A percentile compares a stretch with the other conserved stretches of the same genome.
Conservation (phyloP, 2,888 invertebrate species). For the Harmothoe impar region DNA sequence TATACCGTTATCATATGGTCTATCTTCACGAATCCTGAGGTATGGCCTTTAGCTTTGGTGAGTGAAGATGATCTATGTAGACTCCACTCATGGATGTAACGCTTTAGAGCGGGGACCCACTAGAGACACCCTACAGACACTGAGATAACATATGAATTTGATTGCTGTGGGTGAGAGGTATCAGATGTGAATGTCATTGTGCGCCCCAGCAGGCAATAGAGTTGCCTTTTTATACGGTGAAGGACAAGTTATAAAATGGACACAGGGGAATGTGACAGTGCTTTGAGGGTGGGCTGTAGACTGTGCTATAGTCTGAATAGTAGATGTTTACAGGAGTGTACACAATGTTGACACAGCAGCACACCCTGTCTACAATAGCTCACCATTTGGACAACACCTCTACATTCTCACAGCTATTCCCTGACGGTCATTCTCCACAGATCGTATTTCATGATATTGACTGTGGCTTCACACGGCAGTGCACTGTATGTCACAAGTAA, state of each 20-base stretch:
- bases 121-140: too few species aligned
- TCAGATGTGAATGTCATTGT: too few species aligned
- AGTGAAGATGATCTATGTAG: too few species aligned
- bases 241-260: background rate
- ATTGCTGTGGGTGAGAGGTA: too few species aligned
- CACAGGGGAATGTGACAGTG: background rate
- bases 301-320: background rate
- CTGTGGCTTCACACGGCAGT: background rate
- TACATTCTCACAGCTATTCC: background rate
- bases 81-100: too few species aligned
- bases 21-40: too few species aligned
- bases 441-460: constrained; percentile 6
- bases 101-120: too few species aligned
- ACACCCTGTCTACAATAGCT: background rate
- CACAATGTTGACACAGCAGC: background rate
- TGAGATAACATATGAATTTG: too few species aligned
- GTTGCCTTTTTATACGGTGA: background rate
- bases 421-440: background rate
- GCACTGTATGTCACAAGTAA: background rate
- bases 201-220: background rate
- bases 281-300: background rate
- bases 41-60: too few species aligned
- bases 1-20: too few species aligned
- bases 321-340: background rate
- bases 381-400: background rate